Base-by-base conservation (phyloP, 1,140 invertebrate genomes). In the Hyles euphorbiae region DNA sequence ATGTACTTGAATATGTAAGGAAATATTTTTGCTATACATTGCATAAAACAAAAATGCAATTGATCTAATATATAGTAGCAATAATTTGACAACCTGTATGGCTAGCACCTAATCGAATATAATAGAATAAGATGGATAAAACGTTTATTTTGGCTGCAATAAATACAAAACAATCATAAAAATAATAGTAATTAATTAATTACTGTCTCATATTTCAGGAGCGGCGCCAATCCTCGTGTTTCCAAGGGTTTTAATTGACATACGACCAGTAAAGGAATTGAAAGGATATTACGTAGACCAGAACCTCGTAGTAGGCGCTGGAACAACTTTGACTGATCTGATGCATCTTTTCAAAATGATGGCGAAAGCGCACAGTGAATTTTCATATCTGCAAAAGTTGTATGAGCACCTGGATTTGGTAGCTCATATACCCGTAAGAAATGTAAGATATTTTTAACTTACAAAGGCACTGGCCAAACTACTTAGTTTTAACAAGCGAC, bases 381-480 rank as follows among this genome's bases (percentile, higher is more conserved):
- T 92, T 62, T 70, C 73, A 2, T 93, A 94, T 68, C 69, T 93
- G 22, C 68, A 70, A 12, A 84, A 89, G 40, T 72, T 94, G 10
- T 91, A 90, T 22, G 84, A 92, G 59, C 94, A 95, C 74, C 87
- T 94, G 11, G 91, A 93, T 70, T 76, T 93, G 45, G 91, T 94
- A 32, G 94, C 93, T 3, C 92, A 92, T 72, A 91, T 93, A 43
- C 91, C 93, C 3, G 90, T 95, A 8, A 85, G 93, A 81, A 94
- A 94, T 82, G 93, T 94, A 81, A 87, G 90, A 40, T 5, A 40
- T 8, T 40, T 40, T 40, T 5, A 40, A 40, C 4, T 40, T 3
- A 40, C 8, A 5, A 40, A 40, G 36, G 36, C 22, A 22, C 22
- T 22, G 22, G 22, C 22, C 22, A 22, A 22, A 22, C 22, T 2